These are phyloP conservation scores for Gymnopithys bicolor DNA, from an alignment of 2,797 vertebrate genomes.

Conservation along the genomic window DNA sequence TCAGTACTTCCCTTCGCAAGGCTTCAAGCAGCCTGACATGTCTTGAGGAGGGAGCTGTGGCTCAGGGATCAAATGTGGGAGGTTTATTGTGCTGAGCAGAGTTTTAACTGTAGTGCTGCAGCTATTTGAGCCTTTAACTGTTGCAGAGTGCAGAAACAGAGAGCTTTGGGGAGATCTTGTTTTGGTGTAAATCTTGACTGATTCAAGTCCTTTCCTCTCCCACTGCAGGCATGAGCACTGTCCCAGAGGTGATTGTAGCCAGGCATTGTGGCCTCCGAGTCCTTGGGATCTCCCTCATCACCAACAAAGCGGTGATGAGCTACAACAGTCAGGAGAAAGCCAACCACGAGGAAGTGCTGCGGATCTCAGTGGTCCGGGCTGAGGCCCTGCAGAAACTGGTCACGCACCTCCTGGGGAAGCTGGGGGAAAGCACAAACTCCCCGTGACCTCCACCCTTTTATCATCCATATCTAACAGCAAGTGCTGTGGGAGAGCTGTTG, in stretches of 20 bases:
- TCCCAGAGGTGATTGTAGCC: constrained; percentile 87
- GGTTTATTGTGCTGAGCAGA: not conserved
- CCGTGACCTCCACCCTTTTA: not conserved
- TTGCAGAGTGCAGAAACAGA: not conserved
- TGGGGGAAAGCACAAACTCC: constrained; percentile 4
- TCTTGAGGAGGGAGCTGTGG: not conserved
- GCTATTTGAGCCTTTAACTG: not conserved
- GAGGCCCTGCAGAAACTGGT: constrained; percentile 42
- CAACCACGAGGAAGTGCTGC: constrained; percentile 84
- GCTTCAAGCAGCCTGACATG: not conserved
- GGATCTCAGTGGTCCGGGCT: not conserved
- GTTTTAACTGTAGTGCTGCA: not conserved
- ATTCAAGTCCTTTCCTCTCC: not conserved
- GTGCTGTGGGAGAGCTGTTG: not conserved
- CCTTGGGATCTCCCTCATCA: constrained; percentile 88
- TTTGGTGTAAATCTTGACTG: not conserved
- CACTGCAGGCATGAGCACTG: constrained; percentile 86
- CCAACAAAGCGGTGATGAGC: constrained; percentile 83
- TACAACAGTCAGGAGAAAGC: constrained; percentile 76
- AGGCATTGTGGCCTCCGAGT: constrained; percentile 86
- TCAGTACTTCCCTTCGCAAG: not conserved
- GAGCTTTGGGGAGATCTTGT: not conserved
- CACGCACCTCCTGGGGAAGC: not conserved
- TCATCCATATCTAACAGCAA: accelerated
- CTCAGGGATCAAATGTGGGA: not conserved